Conservation (phyloP, 2,888 invertebrate species). For the Panorpa germanica region DNA sequence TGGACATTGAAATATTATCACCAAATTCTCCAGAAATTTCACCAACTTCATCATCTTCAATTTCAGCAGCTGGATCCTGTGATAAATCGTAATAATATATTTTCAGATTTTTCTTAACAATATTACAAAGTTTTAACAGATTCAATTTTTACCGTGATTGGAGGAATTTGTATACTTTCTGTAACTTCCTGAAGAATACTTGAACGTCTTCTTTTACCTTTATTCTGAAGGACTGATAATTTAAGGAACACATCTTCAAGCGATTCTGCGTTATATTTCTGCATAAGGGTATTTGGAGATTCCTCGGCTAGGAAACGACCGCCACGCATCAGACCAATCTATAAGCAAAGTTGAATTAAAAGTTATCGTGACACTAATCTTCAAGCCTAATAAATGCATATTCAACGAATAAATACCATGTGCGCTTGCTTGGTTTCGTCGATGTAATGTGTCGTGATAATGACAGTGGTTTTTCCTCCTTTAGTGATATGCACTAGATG, state of each 20-base stretch:
- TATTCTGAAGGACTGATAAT: conserved; percentile 59
- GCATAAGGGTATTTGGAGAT: conserved; percentile 49
- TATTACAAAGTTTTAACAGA: background rate
- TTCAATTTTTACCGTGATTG: conserved; percentile 31
- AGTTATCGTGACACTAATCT: too few relatives aligned
- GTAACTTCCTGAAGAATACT: conserved; percentile 62
- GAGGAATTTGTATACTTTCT: conserved; percentile 42
- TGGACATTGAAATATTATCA: conserved; percentile 64
- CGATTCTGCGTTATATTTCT: conserved; percentile 50
- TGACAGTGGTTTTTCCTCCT: conserved; percentile 57
- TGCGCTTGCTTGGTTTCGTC: conserved; percentile 73
- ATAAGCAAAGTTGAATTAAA: conserved; percentile 12
- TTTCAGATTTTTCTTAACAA: background rate
- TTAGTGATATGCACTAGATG: conserved; percentile 62
- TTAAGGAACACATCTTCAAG: conserved; percentile 70
- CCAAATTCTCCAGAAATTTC: conserved; percentile 80
- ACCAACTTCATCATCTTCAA: conserved; percentile 45
- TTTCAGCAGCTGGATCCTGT: conserved; percentile 40
- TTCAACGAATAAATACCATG: conserved; percentile 30
- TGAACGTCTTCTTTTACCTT: conserved; percentile 60
- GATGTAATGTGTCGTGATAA: conserved; percentile 76
- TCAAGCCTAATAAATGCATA: too few relatives aligned
- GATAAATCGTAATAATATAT: conserved; percentile 8
- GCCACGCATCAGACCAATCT: conserved; percentile 72
- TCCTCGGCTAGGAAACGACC: conserved; percentile 74